Percentiles rank a stretch among this genome's conserved stretches.
Conservation (phyloP, 2,797 vertebrate genomes). For the Helarctos malayanus region DNA sequence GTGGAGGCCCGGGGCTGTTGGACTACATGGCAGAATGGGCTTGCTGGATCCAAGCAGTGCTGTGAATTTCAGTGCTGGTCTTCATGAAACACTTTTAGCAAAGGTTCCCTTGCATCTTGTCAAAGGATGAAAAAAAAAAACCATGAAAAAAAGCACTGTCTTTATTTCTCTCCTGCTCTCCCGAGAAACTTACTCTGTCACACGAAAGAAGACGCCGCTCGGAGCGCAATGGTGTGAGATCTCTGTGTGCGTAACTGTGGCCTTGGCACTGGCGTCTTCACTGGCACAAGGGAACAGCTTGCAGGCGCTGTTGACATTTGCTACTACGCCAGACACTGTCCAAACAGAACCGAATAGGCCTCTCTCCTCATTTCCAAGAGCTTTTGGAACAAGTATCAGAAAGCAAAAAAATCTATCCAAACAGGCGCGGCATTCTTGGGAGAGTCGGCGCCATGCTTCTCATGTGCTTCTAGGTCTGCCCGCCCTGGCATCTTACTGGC, state of each 20-base stretch:
- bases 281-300: background rate
- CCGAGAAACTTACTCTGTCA: background rate
- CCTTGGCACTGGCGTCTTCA: rapidly evolving
- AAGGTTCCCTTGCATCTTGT: background rate
- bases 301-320: background rate
- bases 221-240: background rate
- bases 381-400: background rate
- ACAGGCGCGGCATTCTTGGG: background rate
- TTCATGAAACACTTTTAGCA: background rate
- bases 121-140: background rate
- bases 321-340: background rate
- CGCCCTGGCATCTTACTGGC: background rate
- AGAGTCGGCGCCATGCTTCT: background rate
- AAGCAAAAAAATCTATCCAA: background rate
- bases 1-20: background rate
- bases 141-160: background rate
- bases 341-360: background rate
- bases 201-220: rapidly evolving
- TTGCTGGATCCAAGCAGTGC: background rate
- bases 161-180: background rate
- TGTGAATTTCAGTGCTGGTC: background rate
- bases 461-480: background rate
- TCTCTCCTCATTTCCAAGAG: background rate
- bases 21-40: background rate
- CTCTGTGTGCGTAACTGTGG: too few relatives aligned